Evolutionary conservation across 2,113 vertebrate genomes (phyloP).

Genomic region (Malurus melanocephalus): DNA sequence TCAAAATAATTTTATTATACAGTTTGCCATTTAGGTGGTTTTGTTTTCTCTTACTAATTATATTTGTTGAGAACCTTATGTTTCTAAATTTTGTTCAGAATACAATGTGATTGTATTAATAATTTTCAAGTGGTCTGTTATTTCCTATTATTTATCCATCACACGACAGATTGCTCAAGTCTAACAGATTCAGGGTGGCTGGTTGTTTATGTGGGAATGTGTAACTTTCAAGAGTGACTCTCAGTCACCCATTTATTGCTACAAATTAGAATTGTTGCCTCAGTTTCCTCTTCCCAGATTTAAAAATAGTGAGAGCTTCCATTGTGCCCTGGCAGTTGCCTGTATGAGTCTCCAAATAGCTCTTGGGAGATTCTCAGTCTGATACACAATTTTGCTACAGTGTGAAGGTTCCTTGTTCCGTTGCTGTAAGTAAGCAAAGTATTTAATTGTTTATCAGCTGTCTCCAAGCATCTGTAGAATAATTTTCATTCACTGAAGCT

Average conservation of each 20-base stretch:
- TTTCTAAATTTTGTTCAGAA: background rate
- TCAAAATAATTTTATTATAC: background rate
- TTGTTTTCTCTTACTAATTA: background rate
- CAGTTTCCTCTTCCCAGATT: background rate
- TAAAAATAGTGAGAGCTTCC: background rate
- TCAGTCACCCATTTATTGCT: background rate
- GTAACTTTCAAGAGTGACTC: background rate
- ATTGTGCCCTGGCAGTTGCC: background rate
- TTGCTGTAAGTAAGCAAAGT: background rate
- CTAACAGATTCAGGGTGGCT: background rate
- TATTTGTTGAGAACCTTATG: background rate
- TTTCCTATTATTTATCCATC: background rate
- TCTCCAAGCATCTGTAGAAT: background rate
- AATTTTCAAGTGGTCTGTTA: background rate
- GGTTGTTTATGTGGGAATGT: background rate
- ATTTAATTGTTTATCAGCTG: background rate
- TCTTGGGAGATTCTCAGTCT: background rate
- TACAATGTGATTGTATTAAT: background rate
- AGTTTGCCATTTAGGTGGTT: background rate
- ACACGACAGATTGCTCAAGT: background rate
- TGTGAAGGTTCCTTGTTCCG: background rate
- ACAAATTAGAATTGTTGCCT: background rate
- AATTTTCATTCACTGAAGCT: background rate
- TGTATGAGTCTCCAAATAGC: background rate
- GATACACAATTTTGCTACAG: background rate